Percentiles rank a stretch among this genome's conserved stretches.
phyloP scores from a whole-genome alignment of 92 coral and sea anemone species.

The Scolanthus callimorphus region DNA sequence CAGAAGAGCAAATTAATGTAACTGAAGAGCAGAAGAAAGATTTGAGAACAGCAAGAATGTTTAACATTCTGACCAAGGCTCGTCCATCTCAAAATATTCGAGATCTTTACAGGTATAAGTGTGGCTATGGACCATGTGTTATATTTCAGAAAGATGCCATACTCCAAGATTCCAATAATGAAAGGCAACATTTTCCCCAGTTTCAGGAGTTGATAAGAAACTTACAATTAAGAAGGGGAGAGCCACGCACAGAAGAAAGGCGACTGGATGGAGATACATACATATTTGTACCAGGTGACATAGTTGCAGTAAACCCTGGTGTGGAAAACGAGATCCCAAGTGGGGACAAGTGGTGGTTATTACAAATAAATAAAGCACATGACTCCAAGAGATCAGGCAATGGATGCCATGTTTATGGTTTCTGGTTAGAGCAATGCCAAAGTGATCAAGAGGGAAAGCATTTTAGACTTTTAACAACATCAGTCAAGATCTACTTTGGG shows the following conservation, averaged over 20 bases:
- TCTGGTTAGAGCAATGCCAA: constrained; percentile 41
- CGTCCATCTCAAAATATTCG: constrained; percentile 51
- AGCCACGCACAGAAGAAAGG: constrained; percentile 1
- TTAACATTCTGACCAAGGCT: constrained; percentile 41
- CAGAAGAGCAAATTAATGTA: not conserved
- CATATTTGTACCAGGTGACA: constrained; percentile 22
- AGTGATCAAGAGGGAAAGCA: constrained; percentile 12
- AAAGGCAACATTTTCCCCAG: constrained; percentile 16
- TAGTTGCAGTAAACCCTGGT: constrained; percentile 15
- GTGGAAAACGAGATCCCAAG: constrained; percentile 27
- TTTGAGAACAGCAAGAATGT: constrained; percentile 29
- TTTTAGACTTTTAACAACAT: constrained; percentile 10
- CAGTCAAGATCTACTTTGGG: constrained; percentile 61
- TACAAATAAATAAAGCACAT: constrained; percentile 50
- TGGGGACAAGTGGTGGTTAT: constrained; percentile 72
- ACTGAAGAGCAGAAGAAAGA: constrained; percentile 16
- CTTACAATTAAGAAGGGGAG: constrained; percentile 30
- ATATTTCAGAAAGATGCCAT: constrained; percentile 48
- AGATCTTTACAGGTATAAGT: constrained; percentile 49
- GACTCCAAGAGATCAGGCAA: constrained; percentile 1
- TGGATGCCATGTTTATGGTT: constrained; percentile 56
- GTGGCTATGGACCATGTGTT: constrained; percentile 64
- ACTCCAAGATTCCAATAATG: constrained; percentile 3
- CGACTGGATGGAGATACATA: not conserved
- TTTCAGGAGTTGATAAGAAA: constrained; percentile 38